Evolutionary conservation across 2,113 vertebrate genomes (phyloP).

Genomic region (Collichthys lucidus): DNA sequence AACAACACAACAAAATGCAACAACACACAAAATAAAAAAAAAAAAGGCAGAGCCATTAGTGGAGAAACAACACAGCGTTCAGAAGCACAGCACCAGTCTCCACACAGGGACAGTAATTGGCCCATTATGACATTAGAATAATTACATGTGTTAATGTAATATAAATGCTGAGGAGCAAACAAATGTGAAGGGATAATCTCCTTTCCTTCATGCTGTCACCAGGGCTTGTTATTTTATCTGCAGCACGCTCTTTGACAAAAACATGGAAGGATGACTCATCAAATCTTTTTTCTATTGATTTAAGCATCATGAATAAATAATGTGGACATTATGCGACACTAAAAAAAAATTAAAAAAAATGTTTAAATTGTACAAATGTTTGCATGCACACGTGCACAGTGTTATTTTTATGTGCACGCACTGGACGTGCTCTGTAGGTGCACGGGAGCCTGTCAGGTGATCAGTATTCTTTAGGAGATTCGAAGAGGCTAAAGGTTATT

Average conservation of each 20-base stretch:
- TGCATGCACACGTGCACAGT: neutral
- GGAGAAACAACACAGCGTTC: conserved; percentile 66
- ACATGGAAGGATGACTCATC: conserved; percentile 76
- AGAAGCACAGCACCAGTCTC: conserved; percentile 63
- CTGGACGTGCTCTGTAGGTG: neutral
- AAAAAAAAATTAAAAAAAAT: conserved; percentile 45
- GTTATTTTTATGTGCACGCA: neutral
- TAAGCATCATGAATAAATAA: conserved; percentile 72
- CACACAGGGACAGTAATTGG: conserved; percentile 67
- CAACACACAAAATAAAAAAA: conserved; percentile 58
- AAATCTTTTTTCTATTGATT: conserved; percentile 65
- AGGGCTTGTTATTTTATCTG: conserved; percentile 66
- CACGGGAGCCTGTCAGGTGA: conserved; percentile 23
- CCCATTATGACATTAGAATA: conserved; percentile 78
- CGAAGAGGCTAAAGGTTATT: conserved; percentile 59
- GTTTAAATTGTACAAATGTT: conserved; percentile 14
- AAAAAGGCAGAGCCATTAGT: conserved; percentile 70
- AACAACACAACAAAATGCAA: conserved; percentile 69
- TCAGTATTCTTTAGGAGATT: conserved; percentile 55
- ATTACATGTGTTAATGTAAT: conserved; percentile 77
- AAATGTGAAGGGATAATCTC: conserved; percentile 73
- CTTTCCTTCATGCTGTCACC: conserved; percentile 59
- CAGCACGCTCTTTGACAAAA: conserved; percentile 59
- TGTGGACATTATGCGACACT: conserved; percentile 53
- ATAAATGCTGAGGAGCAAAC: conserved; percentile 74